phyloP scores from a whole-genome alignment of 2,888 invertebrate species.

The Agonum fuliginosum region DNA sequence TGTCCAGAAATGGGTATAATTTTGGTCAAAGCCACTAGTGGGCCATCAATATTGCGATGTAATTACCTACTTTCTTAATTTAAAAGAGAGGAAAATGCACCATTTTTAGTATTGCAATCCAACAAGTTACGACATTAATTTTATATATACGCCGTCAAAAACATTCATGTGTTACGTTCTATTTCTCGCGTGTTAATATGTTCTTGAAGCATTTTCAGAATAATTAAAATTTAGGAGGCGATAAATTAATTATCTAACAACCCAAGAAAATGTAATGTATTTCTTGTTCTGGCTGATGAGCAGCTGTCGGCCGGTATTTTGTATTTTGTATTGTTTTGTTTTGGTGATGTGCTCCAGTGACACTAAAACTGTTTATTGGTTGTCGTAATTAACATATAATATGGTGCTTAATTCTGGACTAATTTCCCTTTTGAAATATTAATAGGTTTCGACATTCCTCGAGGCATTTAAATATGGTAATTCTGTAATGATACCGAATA shows the following conservation, averaged over 20 bases:
- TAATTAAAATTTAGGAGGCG: slow-evolving; percentile 49
- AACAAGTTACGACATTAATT: too few species aligned
- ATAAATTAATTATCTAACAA: slow-evolving; percentile 54
- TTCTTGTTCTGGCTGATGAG: slow-evolving; percentile 35
- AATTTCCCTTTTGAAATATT: slow-evolving; percentile 27
- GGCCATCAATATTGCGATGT: too few species aligned
- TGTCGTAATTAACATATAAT: slow-evolving; percentile 26
- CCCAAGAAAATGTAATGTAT: slow-evolving; percentile 44
- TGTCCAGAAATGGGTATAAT: too few species aligned
- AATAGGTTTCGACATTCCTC: slow-evolving; percentile 16
- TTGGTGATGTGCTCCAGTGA: slow-evolving; percentile 38
- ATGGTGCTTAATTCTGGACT: slow-evolving; percentile 19
- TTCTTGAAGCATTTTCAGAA: slow-evolving; percentile 4
- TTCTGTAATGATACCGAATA: background rate
- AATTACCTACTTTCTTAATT: too few species aligned
- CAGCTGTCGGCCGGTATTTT: slow-evolving; percentile 40
- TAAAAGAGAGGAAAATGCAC: too few species aligned
- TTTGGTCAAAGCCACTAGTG: too few species aligned
- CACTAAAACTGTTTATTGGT: slow-evolving; percentile 21
- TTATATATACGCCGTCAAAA: too few species aligned
- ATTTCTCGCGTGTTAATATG: background rate
- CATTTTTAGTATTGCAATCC: background rate
- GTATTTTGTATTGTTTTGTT: slow-evolving; percentile 45
- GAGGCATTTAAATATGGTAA: background rate
- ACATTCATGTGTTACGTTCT: background rate